These are phyloP conservation scores for Pangasius mekongensis DNA, from an alignment of 2,797 vertebrate genomes.

Conservation along the genomic window DNA sequence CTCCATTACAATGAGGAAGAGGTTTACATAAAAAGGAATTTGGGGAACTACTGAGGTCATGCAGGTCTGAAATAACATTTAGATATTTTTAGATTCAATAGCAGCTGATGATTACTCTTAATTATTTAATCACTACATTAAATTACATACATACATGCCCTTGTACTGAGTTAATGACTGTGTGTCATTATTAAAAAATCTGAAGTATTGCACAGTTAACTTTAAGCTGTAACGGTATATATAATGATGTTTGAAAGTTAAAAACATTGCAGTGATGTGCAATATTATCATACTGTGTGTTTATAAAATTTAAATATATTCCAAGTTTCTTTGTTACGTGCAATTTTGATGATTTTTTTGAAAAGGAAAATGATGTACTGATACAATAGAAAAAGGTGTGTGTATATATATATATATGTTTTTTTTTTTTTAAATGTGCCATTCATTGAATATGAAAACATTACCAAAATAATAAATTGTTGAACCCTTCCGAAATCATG, in stretches of 20 bases:
- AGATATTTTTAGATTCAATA: neutral
- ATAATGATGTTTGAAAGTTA: neutral
- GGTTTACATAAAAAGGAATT: neutral
- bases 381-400: too few relatives aligned
- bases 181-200: neutral
- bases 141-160: neutral
- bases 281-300: too few relatives aligned
- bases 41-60: neutral
- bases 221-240: neutral
- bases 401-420: too few relatives aligned
- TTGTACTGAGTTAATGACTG: neutral
- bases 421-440: too few relatives aligned
- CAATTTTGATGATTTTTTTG: too few relatives aligned
- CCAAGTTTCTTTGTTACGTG: too few relatives aligned
- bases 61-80: neutral
- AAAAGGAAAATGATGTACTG: too few relatives aligned
- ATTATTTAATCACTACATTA: neutral
- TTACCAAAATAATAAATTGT: neutral
- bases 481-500: too few relatives aligned
- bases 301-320: neutral
- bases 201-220: neutral
- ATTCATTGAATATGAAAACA: neutral
- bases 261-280: too few relatives aligned
- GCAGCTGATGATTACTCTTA: neutral
- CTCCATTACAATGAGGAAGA: constrained; percentile 16